Evolutionary conservation across 2,888 invertebrate genomes (phyloP), one percentile per base, ranked within the genome.

Genomic region (Macrophya annulata): DNA sequence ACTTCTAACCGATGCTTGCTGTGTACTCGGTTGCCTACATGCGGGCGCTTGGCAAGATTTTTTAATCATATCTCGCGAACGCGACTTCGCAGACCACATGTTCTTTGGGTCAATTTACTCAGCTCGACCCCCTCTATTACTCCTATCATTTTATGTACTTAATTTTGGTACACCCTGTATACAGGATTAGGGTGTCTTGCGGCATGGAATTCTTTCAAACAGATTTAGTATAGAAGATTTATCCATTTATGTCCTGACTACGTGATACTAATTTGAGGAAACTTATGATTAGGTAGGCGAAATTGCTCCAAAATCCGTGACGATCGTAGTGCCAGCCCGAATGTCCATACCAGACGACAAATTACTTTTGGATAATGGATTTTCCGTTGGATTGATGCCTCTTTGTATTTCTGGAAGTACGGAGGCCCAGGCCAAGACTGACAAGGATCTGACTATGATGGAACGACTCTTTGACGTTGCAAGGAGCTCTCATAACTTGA

Each of bases 351-450:
- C 88, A 21, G 86, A 86, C 59, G 86, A 89, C 59, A 87, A 90
- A 40, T 87, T 92, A 48, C 90, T 89, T 51, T 87, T 95, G 62
- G 92, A 93, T 84, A 95, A 95, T 87, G 93, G 94, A 86, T 95
- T 95, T 88, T 94, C 94, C 9, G 94, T 95, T 12, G 94, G 94
- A 3, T 91, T 95, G 86, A 87, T 95, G 82, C 93, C 94, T 85
- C 90, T 95, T 0, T 94, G 95, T 8, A 90, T 95, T 10, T 88
- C 88, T 8, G 90, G 84, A 25, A 86, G 85, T 71, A 21, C 37
- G 25, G 72, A 84, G 0, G 10, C 25, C 0, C 85, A 88, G 77
- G 84, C 85, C 0, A 40, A 37, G 3, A 31, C 65, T 40, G 68
- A 74, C 3, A 68, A 71, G 65, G 62, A 76, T 76, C 85, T 62